Evolutionary conservation across 2,113 vertebrate species (phyloP).

Genomic region (Peromyscus californicus): DNA sequence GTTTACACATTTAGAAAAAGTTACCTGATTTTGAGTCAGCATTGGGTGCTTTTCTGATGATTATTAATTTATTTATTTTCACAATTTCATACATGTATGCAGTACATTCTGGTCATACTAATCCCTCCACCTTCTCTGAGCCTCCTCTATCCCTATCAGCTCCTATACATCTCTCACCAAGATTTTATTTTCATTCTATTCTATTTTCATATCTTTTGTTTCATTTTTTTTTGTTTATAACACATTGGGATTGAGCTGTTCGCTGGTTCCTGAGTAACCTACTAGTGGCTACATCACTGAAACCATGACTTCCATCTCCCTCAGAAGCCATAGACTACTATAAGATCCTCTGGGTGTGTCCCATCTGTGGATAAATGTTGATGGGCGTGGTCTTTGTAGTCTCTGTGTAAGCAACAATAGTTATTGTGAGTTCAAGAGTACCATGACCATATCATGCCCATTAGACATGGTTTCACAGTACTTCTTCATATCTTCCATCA

Average conservation of each 20-base stretch:
- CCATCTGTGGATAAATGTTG: not conserved
- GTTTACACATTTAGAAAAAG: conserved; percentile 26
- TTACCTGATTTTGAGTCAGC: not conserved
- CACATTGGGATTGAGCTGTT: not conserved
- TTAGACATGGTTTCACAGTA: not conserved
- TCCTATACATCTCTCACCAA: not conserved
- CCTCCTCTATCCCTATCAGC: not conserved
- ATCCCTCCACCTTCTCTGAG: not conserved
- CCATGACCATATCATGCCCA: not conserved
- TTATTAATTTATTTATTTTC: not conserved
- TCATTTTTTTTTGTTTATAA: not conserved
- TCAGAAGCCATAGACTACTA: not conserved
- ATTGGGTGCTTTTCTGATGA: not conserved
- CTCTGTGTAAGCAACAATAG: not conserved
- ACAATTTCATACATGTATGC: not conserved
- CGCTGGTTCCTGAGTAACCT: not conserved
- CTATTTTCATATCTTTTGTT: not conserved
- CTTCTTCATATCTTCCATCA: not conserved
- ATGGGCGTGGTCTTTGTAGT: not conserved
- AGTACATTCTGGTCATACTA: not conserved
- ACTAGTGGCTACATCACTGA: not conserved
- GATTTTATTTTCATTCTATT: not conserved
- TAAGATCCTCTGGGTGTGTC: not conserved
- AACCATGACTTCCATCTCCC: not conserved
- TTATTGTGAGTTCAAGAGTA: not conserved